Base-by-base conservation (phyloP, 1,140 invertebrate species). In the Drosophila pandora region DNA sequence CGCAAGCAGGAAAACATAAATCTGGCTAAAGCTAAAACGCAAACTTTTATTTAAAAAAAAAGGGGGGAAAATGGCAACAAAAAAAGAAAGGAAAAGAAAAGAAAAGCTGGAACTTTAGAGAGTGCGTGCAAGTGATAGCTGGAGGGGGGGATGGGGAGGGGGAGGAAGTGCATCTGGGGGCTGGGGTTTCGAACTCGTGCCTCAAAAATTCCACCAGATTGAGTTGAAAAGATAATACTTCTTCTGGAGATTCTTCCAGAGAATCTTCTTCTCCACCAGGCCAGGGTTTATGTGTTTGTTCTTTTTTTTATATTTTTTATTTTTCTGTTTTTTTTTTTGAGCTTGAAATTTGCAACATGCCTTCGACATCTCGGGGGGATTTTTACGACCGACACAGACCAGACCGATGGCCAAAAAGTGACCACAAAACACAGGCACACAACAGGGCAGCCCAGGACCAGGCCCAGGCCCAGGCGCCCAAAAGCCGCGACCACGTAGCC, bases 1-100 rank as follows among this genome's bases (percentile, higher is more conserved):
- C 82, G 82, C 82, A 87, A 82, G 82, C 82, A 87, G 82, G 82
- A 87, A 87, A 87, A 87, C 82, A 88, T 87, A 88, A 87, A 87
- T 87, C 82, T 87, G 82, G 82, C 82, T 83, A 83, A 87, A 87
- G 82, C 82, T 83, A 83, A 88, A 87, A 88, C 83, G 83, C 83
- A 87, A 87, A 87, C 83, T 87, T 87, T 87, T 79, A 82, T 62
- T 81, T 87, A 23, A 79, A 85, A 80, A 84, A 69, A 72, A 73
- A 64, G 23, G 17, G 17, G 17, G 17, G 54, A 39, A 45, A 53
- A 34, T 34, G 34, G 54, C 63, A 50, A 55, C 53, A 32, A 45
- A 58, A 2, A 25, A 43, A 52, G 49, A 37, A 3, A 43, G 17
- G 10, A 50, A 41, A 53, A 61, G 3, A n/a, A 61, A 68, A 30